A percentile compares a stretch with the other conserved stretches of the same genome.
These are phyloP conservation scores for Dreissena polymorpha DNA, from an alignment of 1,140 invertebrate species.

Conservation along the genomic window DNA sequence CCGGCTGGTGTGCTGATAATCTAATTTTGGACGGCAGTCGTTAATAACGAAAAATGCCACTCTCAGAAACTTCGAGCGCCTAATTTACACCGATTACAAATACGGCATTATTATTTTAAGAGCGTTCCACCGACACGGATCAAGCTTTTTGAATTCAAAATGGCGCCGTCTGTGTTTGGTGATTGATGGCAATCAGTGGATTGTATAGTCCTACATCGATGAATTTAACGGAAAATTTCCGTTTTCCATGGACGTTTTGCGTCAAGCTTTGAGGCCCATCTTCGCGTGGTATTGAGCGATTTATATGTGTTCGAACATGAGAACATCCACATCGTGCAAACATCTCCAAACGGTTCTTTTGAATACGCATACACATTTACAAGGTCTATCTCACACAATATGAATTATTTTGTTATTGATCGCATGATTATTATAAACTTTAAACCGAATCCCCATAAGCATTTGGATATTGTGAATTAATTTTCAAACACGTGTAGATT, in stretches of 20 bases:
- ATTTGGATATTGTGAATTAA: no score
- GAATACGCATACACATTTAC: no score
- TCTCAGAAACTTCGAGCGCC: constrained; percentile 39
- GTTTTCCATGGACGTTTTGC: constrained; percentile 39
- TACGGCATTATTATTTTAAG: constrained; percentile 53
- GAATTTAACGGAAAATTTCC: constrained; percentile 59
- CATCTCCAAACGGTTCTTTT: no score
- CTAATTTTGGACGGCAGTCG: constrained; percentile 51
- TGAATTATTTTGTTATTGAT: no score
- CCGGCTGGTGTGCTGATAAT: constrained; percentile 21
- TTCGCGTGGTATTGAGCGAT: not conserved
- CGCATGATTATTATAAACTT: no score
- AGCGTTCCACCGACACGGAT: constrained; percentile 45
- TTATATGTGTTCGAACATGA: not conserved
- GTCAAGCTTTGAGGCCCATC: constrained; percentile 5
- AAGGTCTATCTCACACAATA: no score
- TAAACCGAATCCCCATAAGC: no score
- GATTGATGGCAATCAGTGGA: not conserved
- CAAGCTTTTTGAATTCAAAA: constrained; percentile 11
- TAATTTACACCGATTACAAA: constrained; percentile 51
- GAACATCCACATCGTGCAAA: no score
- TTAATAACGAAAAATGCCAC: constrained; percentile 44
- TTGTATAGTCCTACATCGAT: constrained; percentile 14
- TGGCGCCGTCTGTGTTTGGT: no score
- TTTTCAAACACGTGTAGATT: no score